Percentiles rank a stretch among this genome's conserved stretches.
Evolutionary conservation across 2,113 vertebrate species (phyloP).

Genomic region (Odobenus rosmarus): DNA sequence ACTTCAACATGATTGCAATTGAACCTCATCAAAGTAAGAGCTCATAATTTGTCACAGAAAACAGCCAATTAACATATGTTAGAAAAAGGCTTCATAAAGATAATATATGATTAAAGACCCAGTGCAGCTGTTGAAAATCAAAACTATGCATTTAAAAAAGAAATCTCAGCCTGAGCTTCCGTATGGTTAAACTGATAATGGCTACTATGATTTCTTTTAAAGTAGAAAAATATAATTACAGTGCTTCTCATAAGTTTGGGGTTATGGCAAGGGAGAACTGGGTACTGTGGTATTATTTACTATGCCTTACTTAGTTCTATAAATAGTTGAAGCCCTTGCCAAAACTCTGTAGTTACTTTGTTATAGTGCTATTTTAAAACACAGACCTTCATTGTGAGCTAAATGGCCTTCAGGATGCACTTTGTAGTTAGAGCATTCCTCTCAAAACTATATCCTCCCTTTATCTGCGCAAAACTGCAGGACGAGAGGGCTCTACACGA

Average conservation of each 20-base stretch:
- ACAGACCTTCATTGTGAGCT: constrained; percentile 85
- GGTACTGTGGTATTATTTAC: constrained; percentile 73
- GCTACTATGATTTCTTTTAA: constrained; percentile 87
- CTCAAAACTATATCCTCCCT: constrained; percentile 82
- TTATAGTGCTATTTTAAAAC: constrained; percentile 90
- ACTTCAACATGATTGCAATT: constrained; percentile 95
- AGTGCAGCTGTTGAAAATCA: constrained; percentile 96
- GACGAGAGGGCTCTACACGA: not conserved
- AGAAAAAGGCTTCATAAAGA: constrained; percentile 93
- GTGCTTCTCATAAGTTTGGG: constrained; percentile 83
- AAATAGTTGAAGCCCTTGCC: constrained; percentile 85
- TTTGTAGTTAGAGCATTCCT: constrained; percentile 84
- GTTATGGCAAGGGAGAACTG: constrained; percentile 80
- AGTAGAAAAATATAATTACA: constrained; percentile 89
- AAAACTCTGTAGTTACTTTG: constrained; percentile 87
- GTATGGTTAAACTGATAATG: constrained; percentile 88
- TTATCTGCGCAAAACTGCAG: constrained; percentile 77
- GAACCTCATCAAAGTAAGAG: constrained; percentile 98
- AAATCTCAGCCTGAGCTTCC: constrained; percentile 88
- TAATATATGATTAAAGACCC: constrained; percentile 98
- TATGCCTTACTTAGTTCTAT: constrained; percentile 75
- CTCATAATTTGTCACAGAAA: constrained; percentile 99
- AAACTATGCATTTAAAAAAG: constrained; percentile 93
- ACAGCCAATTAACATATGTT: constrained; percentile 99
- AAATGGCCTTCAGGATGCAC: constrained; percentile 85